phyloP scores from a whole-genome alignment of 2,888 invertebrate genomes.

The Antheraea yamamai region DNA sequence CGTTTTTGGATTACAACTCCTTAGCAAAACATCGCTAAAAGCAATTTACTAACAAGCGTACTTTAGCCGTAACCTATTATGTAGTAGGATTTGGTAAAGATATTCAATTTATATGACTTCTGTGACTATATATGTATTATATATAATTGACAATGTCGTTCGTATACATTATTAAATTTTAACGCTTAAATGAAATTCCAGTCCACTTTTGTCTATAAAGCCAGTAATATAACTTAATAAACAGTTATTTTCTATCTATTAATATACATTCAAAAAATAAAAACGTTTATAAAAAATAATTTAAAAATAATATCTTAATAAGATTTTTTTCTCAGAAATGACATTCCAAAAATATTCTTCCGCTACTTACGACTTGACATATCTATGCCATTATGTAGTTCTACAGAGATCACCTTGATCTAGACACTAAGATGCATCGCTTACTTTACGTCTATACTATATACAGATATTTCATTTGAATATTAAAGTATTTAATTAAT shows the following conservation, averaged over 20 bases:
- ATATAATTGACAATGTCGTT: no score
- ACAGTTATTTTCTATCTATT: no score
- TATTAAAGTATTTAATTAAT: constrained; percentile 23
- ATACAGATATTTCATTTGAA: constrained; percentile 25
- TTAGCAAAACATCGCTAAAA: neutral
- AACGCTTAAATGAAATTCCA: no score
- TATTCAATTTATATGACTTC: no score
- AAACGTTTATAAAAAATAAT: neutral
- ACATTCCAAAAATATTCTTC: neutral
- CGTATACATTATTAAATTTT: no score
- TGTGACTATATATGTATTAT: no score
- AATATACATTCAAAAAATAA: no score
- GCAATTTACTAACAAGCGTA: neutral
- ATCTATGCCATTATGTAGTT: neutral
- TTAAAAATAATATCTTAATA: neutral
- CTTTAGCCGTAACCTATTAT: neutral
- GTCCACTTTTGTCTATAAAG: no score
- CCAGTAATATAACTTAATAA: no score
- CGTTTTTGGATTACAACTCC: neutral
- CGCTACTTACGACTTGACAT: neutral
- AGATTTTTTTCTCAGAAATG: neutral
- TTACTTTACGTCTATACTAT: neutral
- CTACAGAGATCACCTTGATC: constrained; percentile 6
- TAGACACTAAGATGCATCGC: neutral
- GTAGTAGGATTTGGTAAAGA: no score